phyloP scores from a whole-genome alignment of 2,113 vertebrate genomes.

The Chamaea fasciata region DNA sequence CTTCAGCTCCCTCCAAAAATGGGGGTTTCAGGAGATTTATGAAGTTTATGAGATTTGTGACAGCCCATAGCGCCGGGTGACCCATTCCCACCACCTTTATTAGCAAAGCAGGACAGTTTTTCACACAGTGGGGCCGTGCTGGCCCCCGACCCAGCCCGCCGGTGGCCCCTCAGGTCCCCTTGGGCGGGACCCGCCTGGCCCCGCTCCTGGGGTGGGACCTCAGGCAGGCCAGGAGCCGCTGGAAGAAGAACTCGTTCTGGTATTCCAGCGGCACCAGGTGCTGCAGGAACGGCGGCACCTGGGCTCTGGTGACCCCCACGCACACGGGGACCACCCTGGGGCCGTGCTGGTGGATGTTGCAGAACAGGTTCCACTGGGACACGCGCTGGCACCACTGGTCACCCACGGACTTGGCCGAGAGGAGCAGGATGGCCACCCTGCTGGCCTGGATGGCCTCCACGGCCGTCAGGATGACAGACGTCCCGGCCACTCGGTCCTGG shows the following conservation, averaged over 20 bases:
- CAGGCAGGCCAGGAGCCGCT: conserved; percentile 15
- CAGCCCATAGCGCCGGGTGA: rapidly evolving
- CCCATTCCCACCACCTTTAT: neutral
- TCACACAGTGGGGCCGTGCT: rapidly evolving
- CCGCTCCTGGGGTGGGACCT: rapidly evolving
- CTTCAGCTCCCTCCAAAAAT: neutral
- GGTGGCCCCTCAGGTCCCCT: neutral
- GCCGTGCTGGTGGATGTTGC: neutral
- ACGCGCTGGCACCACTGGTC: conserved; percentile 42
- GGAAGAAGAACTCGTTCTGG: conserved; percentile 4
- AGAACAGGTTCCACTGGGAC: conserved; percentile 39
- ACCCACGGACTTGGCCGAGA: conserved; percentile 7
- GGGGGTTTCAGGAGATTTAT: neutral
- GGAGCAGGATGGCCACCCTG: conserved; percentile 52
- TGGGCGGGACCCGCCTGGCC: neutral
- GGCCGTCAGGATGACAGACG: rapidly evolving
- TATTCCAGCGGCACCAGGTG: conserved; percentile 36
- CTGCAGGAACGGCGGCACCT: conserved; percentile 1
- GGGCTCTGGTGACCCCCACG: neutral
- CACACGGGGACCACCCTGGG: conserved; percentile 46
- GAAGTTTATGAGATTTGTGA: neutral
- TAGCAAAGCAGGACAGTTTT: neutral
- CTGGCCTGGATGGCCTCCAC: conserved; percentile 29
- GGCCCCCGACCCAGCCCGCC: neutral
- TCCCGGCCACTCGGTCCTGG: conserved; percentile 43